Percentiles rank a stretch among this genome's conserved stretches.
phyloP scores from a whole-genome alignment of 1,140 invertebrate genomes.

The Palaemon carinicauda region DNA sequence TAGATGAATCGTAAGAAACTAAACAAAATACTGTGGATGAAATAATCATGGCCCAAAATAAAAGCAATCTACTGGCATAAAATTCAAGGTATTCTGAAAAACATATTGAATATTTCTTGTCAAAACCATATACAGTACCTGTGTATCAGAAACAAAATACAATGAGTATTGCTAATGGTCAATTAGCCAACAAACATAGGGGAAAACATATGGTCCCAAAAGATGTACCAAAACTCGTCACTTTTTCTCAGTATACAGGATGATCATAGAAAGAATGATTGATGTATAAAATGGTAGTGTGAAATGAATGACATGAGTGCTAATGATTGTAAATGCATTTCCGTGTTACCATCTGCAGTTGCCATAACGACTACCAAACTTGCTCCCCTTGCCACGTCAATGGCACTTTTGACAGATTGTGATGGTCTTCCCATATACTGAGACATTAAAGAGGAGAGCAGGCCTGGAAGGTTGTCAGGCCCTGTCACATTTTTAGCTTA shows the following conservation, averaged over 20 bases:
- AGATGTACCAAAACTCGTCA: background rate
- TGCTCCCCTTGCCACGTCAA: background rate
- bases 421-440: background rate
- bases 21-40: no score
- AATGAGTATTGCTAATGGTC: background rate
- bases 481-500: no score
- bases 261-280: background rate
- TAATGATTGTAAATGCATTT: constrained; percentile 31
- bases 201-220: background rate
- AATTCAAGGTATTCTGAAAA: no score
- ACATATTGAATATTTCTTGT: no score
- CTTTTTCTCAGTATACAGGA: no score
- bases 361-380: background rate
- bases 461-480: no score
- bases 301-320: constrained; percentile 3
- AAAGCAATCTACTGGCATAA: no score
- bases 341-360: constrained; percentile 20
- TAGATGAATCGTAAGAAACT: no score
- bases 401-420: background rate
- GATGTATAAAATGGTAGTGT: background rate
- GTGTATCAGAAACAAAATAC: no score
- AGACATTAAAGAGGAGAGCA: no score
- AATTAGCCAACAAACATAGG: background rate
- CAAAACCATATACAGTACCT: no score
- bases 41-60: no score